Evolutionary conservation across 2,888 invertebrate genomes (phyloP), one percentile per base, ranked within the genome.

Genomic region (Teinopalpus imperialis): DNA sequence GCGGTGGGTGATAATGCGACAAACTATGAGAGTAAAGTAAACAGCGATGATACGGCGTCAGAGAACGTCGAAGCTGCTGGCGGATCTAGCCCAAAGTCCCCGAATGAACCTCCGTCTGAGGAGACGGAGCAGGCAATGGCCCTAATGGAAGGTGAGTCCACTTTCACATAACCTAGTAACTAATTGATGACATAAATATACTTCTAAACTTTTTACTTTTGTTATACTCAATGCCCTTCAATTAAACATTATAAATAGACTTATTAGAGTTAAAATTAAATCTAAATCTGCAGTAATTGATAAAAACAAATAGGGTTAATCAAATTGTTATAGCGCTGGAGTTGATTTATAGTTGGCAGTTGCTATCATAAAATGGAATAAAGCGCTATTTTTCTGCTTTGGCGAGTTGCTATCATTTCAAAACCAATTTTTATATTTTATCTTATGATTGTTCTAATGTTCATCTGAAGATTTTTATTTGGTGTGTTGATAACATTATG

Each of bases 1-100:
- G 86, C 85, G 77, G 74, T 82, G 70, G 72, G 76, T 74, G 86
- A 82, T 80, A 86, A 78, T 69, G 74, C 73, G 54, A 69, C 69
- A 49, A 68, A 63, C 39, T 80, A 81, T 52, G 80, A 81, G 63
- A 63, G 65, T 62, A 72, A 66, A 60, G 58, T 69, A 49, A 69
- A 59, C 48, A 68, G 59, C 45, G 75, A 70, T 43, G 76, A 78
- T 9, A 42, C 65, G 43, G 59, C 65, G 44, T 51, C 57, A 43
- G 61, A 71, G 51, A 57, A 65, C 41, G 62, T 63, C 35, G 61
- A 53, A 43, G 71, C 64, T 30, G 52, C 59, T 45, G 69, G 54
- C 31, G 68, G 66, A 30, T 53, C 47, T 35, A 58, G 61, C 51
- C 36, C 53, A 20, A 70, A 73, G 51, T 47, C 55, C 18, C 56